phyloP scores from a whole-genome alignment of 2,797 vertebrate genomes.

The Halcyon leucocephala region DNA sequence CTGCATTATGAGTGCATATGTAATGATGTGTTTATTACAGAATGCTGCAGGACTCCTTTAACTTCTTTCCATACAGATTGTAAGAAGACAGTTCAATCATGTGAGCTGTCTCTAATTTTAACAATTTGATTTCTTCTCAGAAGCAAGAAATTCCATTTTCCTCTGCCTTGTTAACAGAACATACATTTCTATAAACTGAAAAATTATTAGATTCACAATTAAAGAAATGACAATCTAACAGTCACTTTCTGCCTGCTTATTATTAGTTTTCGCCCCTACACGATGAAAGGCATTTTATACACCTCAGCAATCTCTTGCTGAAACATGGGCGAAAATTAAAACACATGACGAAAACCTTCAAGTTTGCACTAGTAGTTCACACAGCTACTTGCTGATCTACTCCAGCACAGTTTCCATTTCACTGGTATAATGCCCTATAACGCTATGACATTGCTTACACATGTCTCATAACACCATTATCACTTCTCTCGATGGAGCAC shows the following conservation, averaged over 20 bases:
- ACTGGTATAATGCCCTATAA: not conserved
- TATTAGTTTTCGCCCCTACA: not conserved
- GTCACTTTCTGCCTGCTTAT: not conserved
- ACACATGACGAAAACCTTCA: not conserved
- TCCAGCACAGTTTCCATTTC: not conserved
- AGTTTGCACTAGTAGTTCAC: not conserved
- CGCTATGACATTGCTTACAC: not conserved
- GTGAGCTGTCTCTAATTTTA: not conserved
- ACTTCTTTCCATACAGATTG: not conserved
- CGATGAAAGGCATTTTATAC: not conserved
- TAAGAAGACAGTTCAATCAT: not conserved
- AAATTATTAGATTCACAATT: not conserved
- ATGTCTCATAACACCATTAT: not conserved
- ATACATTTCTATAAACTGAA: not conserved
- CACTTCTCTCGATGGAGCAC: rapidly evolving
- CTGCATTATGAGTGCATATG: rapidly evolving
- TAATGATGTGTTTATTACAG: not conserved
- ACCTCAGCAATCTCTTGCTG: not conserved
- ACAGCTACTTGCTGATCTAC: not conserved
- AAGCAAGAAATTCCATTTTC: not conserved
- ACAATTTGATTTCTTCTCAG: not conserved
- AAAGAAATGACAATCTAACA: not conserved
- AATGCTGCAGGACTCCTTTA: not conserved
- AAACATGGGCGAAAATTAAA: not conserved
- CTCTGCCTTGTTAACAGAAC: not conserved